Percentiles rank a stretch among this genome's conserved stretches.
Evolutionary conservation across 2,888 invertebrate species (phyloP).

Genomic region (Drosophila tanythrix): DNA sequence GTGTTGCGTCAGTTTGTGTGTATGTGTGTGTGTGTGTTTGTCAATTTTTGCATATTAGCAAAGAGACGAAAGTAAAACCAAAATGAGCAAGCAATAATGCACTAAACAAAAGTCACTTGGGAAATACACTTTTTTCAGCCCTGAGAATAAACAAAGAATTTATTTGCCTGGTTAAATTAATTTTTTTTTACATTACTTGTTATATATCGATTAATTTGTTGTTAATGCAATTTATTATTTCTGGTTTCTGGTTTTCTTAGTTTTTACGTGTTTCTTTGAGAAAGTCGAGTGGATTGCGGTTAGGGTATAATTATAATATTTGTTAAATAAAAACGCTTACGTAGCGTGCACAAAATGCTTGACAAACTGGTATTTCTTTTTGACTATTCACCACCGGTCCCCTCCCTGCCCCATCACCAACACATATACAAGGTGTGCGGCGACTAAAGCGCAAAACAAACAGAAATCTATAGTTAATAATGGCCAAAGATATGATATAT

Average conservation of each 20-base stretch:
- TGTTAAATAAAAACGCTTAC: constrained; percentile 66
- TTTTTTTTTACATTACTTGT: background rate
- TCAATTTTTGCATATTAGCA: constrained; percentile 71
- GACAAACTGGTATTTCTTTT: constrained; percentile 54
- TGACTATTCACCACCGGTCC: background rate
- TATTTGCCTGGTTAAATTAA: background rate
- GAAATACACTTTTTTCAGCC: constrained; percentile 17
- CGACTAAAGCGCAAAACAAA: constrained; percentile 46
- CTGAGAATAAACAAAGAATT: background rate
- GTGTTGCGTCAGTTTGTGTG: background rate
- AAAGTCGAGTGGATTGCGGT: background rate
- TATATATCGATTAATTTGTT: background rate
- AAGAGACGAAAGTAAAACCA: constrained; percentile 53
- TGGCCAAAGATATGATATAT: constrained; percentile 29
- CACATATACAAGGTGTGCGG: constrained; percentile 4
- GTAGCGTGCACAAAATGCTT: constrained; percentile 62
- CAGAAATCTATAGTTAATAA: constrained; percentile 55
- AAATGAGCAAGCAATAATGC: constrained; percentile 32
- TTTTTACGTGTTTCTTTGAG: background rate
- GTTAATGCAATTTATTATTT: background rate
- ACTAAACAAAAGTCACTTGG: background rate
- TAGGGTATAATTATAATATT: constrained; percentile 49
- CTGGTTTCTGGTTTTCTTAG: background rate
- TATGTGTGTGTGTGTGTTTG: constrained; percentile 29
- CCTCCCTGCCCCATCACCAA: background rate